Evolutionary conservation across 2,888 invertebrate genomes (phyloP).

Genomic region (Philaethria dido): DNA sequence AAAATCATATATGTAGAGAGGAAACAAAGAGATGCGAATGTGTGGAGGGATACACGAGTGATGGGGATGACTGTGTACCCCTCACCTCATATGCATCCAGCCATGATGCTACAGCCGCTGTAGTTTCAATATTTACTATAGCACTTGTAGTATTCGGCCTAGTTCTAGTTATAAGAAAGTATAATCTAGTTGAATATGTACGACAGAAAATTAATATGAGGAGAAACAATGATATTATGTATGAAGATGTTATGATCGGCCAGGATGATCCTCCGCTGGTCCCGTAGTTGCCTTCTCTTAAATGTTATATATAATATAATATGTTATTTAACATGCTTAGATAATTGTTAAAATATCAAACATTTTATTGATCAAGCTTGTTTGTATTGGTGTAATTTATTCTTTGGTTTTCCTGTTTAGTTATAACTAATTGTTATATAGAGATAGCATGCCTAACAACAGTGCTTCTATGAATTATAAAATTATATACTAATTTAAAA

Average conservation of each 20-base stretch:
- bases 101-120: constrained; percentile 61
- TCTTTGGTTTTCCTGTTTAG: constrained; percentile 5
- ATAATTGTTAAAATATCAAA: constrained; percentile 24
- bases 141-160: constrained; percentile 69
- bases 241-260: constrained; percentile 83
- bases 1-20: constrained; percentile 63
- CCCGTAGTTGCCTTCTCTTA: constrained; percentile 58
- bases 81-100: constrained; percentile 41
- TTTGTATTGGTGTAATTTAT: constrained; percentile 4
- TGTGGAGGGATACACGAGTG: constrained; percentile 55
- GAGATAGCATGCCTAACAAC: neutral
- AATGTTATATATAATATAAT: constrained; percentile 35
- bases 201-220: constrained; percentile 69
- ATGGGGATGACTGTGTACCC: constrained; percentile 60
- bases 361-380: constrained; percentile 12
- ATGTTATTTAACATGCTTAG: constrained; percentile 43
- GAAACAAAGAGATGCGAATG: constrained; percentile 62
- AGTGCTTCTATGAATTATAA: neutral
- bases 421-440: neutral
- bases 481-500: no score
- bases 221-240: constrained; percentile 74
- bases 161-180: constrained; percentile 72
- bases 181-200: constrained; percentile 72
- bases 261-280: constrained; percentile 79
- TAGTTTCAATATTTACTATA: constrained; percentile 69